Percentiles rank a stretch among this genome's conserved stretches.
Conservation (phyloP, 2,888 invertebrate genomes). For the Sinopyrophorus schimmeli region DNA sequence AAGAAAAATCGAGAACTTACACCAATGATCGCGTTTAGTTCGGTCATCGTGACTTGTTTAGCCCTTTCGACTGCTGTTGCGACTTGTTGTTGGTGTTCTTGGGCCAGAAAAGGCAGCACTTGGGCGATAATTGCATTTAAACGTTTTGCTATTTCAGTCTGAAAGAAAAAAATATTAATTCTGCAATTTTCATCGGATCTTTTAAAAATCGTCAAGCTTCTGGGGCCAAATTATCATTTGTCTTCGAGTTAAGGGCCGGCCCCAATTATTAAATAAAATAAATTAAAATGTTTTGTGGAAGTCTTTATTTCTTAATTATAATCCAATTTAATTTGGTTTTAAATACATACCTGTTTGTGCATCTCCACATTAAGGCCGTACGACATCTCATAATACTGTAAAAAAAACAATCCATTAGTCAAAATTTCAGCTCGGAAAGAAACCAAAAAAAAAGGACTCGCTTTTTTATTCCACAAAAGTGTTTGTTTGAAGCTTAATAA, state of each 20-base stretch:
- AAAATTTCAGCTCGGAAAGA: neutral
- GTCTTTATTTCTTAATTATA: too few species aligned
- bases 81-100: conserved; percentile 91
- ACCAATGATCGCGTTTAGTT: conserved; percentile 91
- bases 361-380: conserved; percentile 97
- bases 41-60: conserved; percentile 94
- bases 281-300: too few species aligned
- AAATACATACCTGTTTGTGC: conserved; percentile 87
- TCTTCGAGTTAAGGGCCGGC: too few species aligned
- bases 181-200: too few species aligned
- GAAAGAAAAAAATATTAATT: too few species aligned
- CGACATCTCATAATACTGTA: conserved; percentile 98
- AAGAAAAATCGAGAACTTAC: too few species aligned
- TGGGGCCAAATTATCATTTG: too few species aligned
- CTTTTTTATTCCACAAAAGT: neutral
- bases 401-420: conserved; percentile 56
- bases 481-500: conserved; percentile 3
- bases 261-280: too few species aligned
- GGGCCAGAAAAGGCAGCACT: conserved; percentile 89
- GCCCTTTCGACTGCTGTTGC: conserved; percentile 91
- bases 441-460: neutral
- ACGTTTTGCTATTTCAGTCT: conserved; percentile 95
- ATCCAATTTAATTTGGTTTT: too few species aligned
- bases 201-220: too few species aligned
- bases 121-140: conserved; percentile 92